Conservation (phyloP, 2,113 vertebrate genomes). For the Sturnira hondurensis region DNA sequence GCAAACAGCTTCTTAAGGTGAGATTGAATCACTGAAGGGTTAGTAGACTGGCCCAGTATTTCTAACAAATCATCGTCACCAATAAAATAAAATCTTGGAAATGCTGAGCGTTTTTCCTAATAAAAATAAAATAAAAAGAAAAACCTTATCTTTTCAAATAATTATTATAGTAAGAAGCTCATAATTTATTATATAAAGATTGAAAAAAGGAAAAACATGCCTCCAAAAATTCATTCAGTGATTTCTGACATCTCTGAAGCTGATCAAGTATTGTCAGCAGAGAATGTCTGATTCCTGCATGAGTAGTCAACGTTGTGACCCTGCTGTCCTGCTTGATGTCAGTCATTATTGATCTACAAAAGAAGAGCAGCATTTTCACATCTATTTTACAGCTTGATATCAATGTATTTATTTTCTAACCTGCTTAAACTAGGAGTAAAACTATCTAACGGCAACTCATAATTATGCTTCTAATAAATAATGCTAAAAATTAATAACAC, state of each 20-base stretch:
- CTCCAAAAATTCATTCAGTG: conserved; percentile 97
- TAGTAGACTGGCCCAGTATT: conserved; percentile 96
- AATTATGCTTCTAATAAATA: neutral
- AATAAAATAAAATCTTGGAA: conserved; percentile 98
- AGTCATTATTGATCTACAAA: conserved; percentile 89
- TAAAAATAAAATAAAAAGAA: conserved; percentile 45
- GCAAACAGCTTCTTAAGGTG: conserved; percentile 98
- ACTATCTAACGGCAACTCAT: neutral
- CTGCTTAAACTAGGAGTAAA: neutral
- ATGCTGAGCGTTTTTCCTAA: conserved; percentile 96
- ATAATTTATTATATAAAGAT: neutral
- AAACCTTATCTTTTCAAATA: neutral
- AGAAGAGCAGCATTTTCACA: conserved; percentile 50
- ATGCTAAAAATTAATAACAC: neutral
- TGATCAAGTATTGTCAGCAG: conserved; percentile 93
- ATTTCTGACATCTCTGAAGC: conserved; percentile 97
- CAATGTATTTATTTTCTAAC: neutral
- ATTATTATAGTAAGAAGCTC: neutral
- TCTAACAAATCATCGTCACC: conserved; percentile 98
- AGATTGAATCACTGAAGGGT: conserved; percentile 93
- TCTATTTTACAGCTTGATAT: neutral
- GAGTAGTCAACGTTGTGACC: conserved; percentile 88
- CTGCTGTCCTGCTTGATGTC: conserved; percentile 93
- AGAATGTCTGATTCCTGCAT: conserved; percentile 89
- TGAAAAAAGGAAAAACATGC: conserved; percentile 72